Conservation (phyloP, 1,140 invertebrate genomes). For the Drosophila sturtevanti region DNA sequence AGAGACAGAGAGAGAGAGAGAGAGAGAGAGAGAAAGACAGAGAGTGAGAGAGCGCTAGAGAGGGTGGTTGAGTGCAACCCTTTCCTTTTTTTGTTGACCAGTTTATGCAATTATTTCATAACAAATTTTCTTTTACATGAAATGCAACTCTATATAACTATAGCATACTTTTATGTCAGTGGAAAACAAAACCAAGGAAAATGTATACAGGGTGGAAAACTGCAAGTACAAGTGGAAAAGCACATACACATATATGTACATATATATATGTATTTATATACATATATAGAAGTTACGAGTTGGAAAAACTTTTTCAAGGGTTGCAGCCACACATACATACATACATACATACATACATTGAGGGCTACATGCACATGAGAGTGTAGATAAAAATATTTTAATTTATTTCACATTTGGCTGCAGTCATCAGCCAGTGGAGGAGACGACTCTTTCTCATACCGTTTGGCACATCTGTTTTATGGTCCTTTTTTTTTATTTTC, state of each 20-base stretch:
- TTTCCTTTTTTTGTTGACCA: constrained; percentile 23
- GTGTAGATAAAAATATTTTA: constrained; percentile 81
- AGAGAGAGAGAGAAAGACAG: background rate
- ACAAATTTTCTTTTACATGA: constrained; percentile 41
- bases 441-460: background rate
- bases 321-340: no score
- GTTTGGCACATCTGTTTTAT: constrained; percentile 6
- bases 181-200: background rate
- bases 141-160: constrained; percentile 51
- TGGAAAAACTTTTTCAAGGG: constrained; percentile 27
- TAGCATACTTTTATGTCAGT: constrained; percentile 44
- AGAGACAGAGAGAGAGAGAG: background rate
- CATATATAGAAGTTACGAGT: background rate
- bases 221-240: constrained; percentile 19
- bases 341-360: no score
- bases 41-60: background rate
- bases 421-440: constrained; percentile 30
- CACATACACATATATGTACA: background rate
- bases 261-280: no score
- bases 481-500: constrained; percentile 30
- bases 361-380: constrained; percentile 71
- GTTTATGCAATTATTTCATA: constrained; percentile 59
- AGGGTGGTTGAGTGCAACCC: constrained; percentile 25
- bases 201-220: constrained; percentile 39
- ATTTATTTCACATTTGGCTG: constrained; percentile 78